phyloP scores from a whole-genome alignment of 2,888 invertebrate species.

The Drosophila colorata region DNA sequence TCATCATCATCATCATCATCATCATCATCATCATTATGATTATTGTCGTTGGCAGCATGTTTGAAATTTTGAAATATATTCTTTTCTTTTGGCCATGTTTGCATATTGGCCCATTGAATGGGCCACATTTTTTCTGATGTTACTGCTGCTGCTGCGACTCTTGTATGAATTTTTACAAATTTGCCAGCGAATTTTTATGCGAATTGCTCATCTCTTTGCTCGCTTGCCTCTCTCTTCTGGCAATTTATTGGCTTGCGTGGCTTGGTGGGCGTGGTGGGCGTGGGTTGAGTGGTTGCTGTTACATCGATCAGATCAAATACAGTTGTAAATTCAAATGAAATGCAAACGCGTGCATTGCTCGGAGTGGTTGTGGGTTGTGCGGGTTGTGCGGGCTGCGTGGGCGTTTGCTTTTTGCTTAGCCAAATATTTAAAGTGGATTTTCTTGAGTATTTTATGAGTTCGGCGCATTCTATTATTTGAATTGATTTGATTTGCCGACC shows the following conservation, averaged over 20 bases:
- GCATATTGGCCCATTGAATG: constrained; percentile 73
- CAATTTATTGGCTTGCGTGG: constrained; percentile 68
- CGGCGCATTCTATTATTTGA: constrained; percentile 48
- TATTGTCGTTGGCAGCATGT: constrained; percentile 49
- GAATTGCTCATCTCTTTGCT: constrained; percentile 62
- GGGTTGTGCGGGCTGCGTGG: neutral
- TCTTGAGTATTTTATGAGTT: constrained; percentile 58
- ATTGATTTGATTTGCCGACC: constrained; percentile 52
- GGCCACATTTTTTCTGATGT: constrained; percentile 32
- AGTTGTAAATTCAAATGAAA: constrained; percentile 81
- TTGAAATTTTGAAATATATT: constrained; percentile 69
- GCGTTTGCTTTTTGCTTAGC: constrained; percentile 53
- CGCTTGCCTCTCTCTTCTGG: constrained; percentile 21
- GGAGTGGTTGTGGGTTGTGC: constrained; percentile 37
- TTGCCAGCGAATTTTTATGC: constrained; percentile 71
- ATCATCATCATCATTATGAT: constrained; percentile 30
- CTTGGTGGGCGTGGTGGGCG: constrained; percentile 5
- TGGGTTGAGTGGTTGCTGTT: constrained; percentile 44
- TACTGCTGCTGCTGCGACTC: constrained; percentile 16
- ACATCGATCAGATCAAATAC: constrained; percentile 71
- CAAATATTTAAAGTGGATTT: constrained; percentile 76
- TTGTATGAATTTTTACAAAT: constrained; percentile 62
- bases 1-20: constrained; percentile 23
- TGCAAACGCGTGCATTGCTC: constrained; percentile 73
- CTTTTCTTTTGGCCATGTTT: constrained; percentile 64